These are phyloP conservation scores for Orientallactaga bullata DNA, from an alignment of 2,113 vertebrate genomes.

Conservation along the genomic window DNA sequence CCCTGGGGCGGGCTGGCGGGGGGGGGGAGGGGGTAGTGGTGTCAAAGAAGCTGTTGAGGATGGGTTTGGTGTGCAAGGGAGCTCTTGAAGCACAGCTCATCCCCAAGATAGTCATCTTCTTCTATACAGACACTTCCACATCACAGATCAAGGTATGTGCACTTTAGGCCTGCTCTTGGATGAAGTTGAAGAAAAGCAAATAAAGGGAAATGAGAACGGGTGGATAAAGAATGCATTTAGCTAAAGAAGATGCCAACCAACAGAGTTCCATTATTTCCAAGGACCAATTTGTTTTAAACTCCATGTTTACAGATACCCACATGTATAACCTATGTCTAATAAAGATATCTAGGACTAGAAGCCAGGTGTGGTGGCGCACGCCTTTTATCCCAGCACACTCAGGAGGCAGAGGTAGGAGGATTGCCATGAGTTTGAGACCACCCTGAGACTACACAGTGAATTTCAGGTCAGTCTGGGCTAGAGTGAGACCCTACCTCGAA, in stretches of 20 bases:
- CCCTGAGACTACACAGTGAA: too few relatives aligned
- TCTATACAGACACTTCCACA: neutral
- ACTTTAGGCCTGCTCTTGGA: constrained; percentile 16
- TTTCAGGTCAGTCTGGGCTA: too few relatives aligned
- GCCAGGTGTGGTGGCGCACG: too few relatives aligned
- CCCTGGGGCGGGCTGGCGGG: too few relatives aligned
- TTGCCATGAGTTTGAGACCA: too few relatives aligned
- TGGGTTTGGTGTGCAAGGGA: neutral
- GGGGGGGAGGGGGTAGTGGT: too few relatives aligned
- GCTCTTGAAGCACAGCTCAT: neutral
- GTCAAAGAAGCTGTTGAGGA: neutral
- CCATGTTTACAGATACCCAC: too few relatives aligned
- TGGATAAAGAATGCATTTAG: neutral
- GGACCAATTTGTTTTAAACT: constrained; percentile 54
- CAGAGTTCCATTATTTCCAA: neutral
- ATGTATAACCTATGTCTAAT: too few relatives aligned
- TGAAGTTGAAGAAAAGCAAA: constrained; percentile 23
- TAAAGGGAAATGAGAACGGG: neutral
- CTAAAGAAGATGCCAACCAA: neutral
- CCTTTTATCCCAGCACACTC: too few relatives aligned
- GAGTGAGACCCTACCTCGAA: too few relatives aligned
- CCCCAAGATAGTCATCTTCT: neutral
- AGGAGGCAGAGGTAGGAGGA: too few relatives aligned
- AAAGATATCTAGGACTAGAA: neutral
- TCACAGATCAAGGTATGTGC: neutral